A percentile compares a stretch with the other conserved stretches of the same genome.
These are phyloP conservation scores for Sebastes cheni DNA, from an alignment of 2,797 vertebrate genomes.

Conservation along the genomic window DNA sequence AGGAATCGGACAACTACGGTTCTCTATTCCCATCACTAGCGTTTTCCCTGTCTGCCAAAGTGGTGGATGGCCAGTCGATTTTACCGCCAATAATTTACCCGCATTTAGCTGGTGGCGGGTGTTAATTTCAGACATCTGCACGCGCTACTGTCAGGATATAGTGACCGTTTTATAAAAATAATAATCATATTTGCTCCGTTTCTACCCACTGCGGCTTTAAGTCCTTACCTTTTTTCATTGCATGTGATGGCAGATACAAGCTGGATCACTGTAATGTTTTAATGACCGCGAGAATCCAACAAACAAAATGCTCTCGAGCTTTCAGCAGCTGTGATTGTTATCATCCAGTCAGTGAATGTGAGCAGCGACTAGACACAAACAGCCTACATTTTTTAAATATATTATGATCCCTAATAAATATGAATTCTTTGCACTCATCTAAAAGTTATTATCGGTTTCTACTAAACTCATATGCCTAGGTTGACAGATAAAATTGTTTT, in stretches of 20 bases:
- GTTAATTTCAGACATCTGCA: too few species aligned
- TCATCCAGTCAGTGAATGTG: background rate
- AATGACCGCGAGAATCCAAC: background rate
- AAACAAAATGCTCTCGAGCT: background rate
- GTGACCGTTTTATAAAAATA: too few species aligned
- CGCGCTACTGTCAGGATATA: too few species aligned
- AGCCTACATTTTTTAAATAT: accelerated
- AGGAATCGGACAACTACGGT: too few species aligned
- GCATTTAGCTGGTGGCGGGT: too few species aligned
- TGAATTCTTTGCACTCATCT: background rate
- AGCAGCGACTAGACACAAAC: background rate
- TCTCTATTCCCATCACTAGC: too few species aligned
- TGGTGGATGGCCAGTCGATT: too few species aligned
- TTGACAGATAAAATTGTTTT: background rate
- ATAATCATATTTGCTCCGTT: too few species aligned
- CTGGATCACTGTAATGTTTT: background rate
- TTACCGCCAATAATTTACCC: too few species aligned
- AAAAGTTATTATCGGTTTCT: background rate
- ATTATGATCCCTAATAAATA: background rate
- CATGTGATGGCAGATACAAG: background rate
- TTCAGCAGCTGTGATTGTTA: background rate
- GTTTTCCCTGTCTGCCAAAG: too few species aligned
- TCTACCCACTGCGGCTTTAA: background rate
- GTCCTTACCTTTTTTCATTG: background rate
- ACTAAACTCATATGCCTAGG: background rate